Conservation (phyloP, 2,888 invertebrate genomes). For the Amphipyra tragopoginis region DNA sequence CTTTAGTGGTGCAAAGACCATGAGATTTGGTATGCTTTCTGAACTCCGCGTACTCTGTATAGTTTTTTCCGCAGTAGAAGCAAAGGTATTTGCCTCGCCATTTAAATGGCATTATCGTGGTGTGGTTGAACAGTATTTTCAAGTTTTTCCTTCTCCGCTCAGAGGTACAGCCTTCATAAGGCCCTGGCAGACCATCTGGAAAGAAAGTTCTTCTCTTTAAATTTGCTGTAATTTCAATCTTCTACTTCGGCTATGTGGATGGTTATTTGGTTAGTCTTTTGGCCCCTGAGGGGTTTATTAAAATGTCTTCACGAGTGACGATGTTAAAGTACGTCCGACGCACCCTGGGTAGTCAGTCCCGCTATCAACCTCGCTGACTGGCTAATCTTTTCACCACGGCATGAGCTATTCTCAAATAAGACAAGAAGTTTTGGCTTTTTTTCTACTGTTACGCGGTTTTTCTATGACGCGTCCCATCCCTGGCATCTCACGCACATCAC, state of each 20-base stretch:
- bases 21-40: conserved; percentile 80
- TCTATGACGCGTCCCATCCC: too few relatives aligned
- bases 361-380: too few relatives aligned
- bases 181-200: conserved; percentile 79
- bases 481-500: too few relatives aligned
- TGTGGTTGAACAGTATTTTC: conserved; percentile 82
- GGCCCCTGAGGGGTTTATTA: too few relatives aligned
- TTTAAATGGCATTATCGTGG: conserved; percentile 82
- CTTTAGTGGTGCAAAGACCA: conserved; percentile 71
- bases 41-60: conserved; percentile 73
- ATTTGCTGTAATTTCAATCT: conserved; percentile 42
- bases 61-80: conserved; percentile 79
- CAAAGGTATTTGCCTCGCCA: conserved; percentile 81
- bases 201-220: conserved; percentile 73
- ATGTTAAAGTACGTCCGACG: too few relatives aligned
- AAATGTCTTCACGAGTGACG: too few relatives aligned
- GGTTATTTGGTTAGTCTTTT: conserved; percentile 37
- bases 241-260: conserved; percentile 23
- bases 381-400: too few relatives aligned
- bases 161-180: conserved; percentile 72
- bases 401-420: too few relatives aligned
- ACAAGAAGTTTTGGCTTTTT: too few relatives aligned
- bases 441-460: too few relatives aligned
- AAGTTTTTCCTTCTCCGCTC: conserved; percentile 81
- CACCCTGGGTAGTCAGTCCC: too few relatives aligned